Conservation (phyloP, 2,888 invertebrate genomes). For the Caenorhabditis panamensis region DNA sequence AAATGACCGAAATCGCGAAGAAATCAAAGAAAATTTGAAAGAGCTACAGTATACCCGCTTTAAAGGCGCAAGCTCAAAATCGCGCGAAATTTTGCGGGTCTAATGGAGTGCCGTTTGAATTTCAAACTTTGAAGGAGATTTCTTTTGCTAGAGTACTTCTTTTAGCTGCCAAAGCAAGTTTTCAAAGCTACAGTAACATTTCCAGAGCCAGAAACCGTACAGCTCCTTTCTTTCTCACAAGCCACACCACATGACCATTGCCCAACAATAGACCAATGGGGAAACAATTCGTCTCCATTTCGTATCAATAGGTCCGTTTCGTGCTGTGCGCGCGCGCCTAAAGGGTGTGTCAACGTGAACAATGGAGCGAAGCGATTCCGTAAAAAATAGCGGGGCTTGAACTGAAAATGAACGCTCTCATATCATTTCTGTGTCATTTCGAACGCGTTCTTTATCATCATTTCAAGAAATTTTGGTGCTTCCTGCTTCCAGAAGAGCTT, state of each 20-base stretch:
- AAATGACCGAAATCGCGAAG: no score
- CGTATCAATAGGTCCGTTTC: conserved; percentile 14
- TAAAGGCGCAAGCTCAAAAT: no score
- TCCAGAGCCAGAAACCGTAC: not conserved
- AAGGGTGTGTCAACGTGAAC: conserved; percentile 43
- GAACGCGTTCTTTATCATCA: no score
- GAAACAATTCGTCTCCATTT: not conserved
- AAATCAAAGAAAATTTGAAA: no score
- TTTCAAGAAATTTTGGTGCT: no score
- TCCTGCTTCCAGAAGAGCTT: no score
- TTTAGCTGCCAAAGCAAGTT: not conserved
- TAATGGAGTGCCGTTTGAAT: no score
- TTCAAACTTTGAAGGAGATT: not conserved
- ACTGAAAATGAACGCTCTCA: no score
- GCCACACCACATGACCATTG: not conserved
- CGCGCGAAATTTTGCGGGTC: no score
- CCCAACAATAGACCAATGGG: not conserved
- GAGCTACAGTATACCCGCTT: no score
- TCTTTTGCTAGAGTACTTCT: not conserved
- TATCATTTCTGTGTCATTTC: conserved; percentile 26
- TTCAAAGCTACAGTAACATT: not conserved
- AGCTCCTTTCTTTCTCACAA: not conserved
- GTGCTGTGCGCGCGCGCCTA: not conserved
- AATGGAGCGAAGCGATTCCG: conserved; percentile 53
- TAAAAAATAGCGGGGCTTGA: conserved; percentile 36